A percentile compares a stretch with the other conserved stretches of the same genome.
Conservation (phyloP, 2,113 vertebrate species). For the Odontesthes bonariensis region DNA sequence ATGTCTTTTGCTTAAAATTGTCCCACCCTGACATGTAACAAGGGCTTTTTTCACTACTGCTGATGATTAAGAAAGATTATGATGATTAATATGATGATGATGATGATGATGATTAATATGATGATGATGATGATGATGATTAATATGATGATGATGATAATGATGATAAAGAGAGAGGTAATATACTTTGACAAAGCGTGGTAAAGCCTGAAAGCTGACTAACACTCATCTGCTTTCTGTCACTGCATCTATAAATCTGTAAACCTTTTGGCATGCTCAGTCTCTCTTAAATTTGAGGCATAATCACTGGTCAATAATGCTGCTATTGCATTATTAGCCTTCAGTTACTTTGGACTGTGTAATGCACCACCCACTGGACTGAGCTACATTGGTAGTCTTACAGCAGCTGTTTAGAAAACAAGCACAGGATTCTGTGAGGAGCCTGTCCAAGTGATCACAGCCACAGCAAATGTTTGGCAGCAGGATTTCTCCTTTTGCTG, state of each 20-base stretch:
- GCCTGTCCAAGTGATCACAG: conserved; percentile 58
- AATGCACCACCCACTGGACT: conserved; percentile 36
- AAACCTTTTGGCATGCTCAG: conserved; percentile 21
- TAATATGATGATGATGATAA: too few species aligned
- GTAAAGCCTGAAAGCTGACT: conserved; percentile 18
- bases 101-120: not conserved
- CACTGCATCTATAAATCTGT: conserved; percentile 24
- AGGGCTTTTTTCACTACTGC: not conserved
- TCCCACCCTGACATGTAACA: not conserved
- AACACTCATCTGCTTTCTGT: conserved; percentile 4
- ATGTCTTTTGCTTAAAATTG: too few species aligned
- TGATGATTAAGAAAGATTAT: not conserved
- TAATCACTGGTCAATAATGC: conserved; percentile 58
- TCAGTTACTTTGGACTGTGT: conserved; percentile 24
- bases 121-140: not conserved
- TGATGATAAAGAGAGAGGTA: conserved; percentile 4
- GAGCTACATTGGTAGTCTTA: conserved; percentile 30
- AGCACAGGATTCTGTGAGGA: conserved; percentile 35
- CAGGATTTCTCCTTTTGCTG: conserved; percentile 42
- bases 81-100: not conserved
- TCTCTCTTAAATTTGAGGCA: conserved; percentile 37
- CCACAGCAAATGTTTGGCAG: conserved; percentile 70
- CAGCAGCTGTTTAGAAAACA: conserved; percentile 44
- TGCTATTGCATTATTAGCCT: conserved; percentile 40
- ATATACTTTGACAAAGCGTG: conserved; percentile 20